Evolutionary conservation across 2,797 vertebrate species (phyloP), one percentile per base, ranked within the genome.

Genomic region (Propithecus deckenii): DNA sequence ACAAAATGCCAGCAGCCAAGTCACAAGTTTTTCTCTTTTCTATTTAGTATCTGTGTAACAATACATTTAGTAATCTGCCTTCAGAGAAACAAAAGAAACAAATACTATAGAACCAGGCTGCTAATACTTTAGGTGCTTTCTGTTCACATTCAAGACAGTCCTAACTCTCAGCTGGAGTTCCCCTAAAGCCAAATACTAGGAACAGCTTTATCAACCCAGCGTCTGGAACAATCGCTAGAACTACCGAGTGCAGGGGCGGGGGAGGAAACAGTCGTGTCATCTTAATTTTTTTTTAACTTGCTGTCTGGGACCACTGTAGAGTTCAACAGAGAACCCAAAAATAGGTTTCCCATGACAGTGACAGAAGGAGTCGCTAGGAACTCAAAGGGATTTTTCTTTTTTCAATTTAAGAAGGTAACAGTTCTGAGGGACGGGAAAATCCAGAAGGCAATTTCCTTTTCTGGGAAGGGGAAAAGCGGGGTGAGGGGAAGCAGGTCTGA

Each of bases 161-260:
- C 96, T 38, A 38, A 38, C 38, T 93, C 91, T 89, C 63, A 7
- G 63, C 35, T 32, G 97, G 97, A 96, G 95, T 97, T 98, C 96
- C 97, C 96, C 98, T 95, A 25, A 41, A 75, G 95, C 81, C 93
- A 90, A 95, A 88, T 95, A 96, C 95, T 96, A 97, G 98, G 97
- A 97, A 97, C 96, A 90, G 96, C 91, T 74, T 91, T 89, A 97
- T 89, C 93, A 48, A 74, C 48, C 15, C 79, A 0, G 74, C 1
- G 59, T 83, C 96, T 86, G 97, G 86, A 95, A 95, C 93, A 67
- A 78, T 91, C 93, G 25, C 95, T 89, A 32, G 20, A 81, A 92
- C 35, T 23, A 30, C 55, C 32, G 9, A 65, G 50, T 20, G 95
- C 89, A 94, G 91, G 63, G 86, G 89, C 57, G 89, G 91, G 75